phyloP scores from a whole-genome alignment of 2,113 vertebrate genomes.

The Pseudopodoces humilis region DNA sequence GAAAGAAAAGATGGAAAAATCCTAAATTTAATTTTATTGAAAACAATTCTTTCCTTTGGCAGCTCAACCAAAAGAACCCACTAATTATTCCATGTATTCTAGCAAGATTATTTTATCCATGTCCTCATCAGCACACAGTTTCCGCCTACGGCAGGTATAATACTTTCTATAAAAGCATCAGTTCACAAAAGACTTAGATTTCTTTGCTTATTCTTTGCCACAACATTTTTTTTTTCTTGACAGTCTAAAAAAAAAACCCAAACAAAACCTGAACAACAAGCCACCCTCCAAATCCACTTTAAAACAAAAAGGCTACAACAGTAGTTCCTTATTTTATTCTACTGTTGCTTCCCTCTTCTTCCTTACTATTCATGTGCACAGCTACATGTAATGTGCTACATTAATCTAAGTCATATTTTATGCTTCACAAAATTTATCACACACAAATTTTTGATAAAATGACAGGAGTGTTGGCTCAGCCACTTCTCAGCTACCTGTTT shows the following conservation, averaged over 20 bases:
- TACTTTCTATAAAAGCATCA: not conserved
- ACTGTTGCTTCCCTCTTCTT: not conserved
- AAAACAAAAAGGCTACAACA: not conserved
- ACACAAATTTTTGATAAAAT: not conserved
- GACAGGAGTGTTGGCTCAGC: not conserved
- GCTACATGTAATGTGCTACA: not conserved
- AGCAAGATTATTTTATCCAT: not conserved
- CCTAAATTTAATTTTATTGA: not conserved
- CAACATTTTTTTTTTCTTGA: not conserved
- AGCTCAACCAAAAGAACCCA: not conserved
- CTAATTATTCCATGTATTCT: conserved; percentile 15
- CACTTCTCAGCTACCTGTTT: not conserved
- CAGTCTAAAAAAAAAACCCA: not conserved
- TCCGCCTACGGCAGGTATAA: not conserved
- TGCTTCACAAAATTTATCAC: not conserved
- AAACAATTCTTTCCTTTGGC: conserved; percentile 33
- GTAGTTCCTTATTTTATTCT: not conserved
- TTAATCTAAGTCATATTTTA: not conserved
- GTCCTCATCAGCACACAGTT: not conserved
- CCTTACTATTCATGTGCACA: not conserved
- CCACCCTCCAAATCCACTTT: not conserved
- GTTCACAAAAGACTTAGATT: not conserved
- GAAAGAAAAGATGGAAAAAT: conserved; percentile 22
- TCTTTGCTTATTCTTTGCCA: not conserved
- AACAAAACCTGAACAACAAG: not conserved